Base-by-base conservation (phyloP, 1,140 invertebrate species). In the Schmidtea mediterranea region DNA sequence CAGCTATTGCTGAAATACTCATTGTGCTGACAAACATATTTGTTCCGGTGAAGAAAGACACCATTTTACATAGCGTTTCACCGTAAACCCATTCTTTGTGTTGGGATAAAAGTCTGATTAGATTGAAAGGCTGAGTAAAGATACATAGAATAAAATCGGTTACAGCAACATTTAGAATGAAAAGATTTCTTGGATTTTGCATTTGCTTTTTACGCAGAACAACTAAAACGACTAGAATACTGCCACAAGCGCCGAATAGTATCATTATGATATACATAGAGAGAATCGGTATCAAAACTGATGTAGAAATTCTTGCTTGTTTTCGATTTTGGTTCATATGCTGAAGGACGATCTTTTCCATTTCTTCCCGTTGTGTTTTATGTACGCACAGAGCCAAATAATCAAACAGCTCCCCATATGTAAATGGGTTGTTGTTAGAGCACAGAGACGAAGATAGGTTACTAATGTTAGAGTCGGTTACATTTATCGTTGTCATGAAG, bases 21-120 rank as follows among this genome's bases (percentile, higher is more conserved):
- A 83, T 78, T 10, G 80, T 82, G 1, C 79, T 82, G 0, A 83
- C 80, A 58, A 81, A 86, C 51, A 82, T 79, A 53, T 78, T 80
- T 32, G 76, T 79, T 2, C 79, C 80, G 59, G 82, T 79, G 18
- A 81, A 71, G 49, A 76, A 75, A 2, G 76, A 76, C 48, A 78
- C 74, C 49, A 80, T 72, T 64, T 82, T 82, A 61, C 81, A 86
- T 26, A 74, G 63, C 43, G 68, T 57, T 37, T 59, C 54, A 15
- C 67, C 67, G 21, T 68, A 54, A 21, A 52, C 46, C 64, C 65
- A 67, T 36, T 64, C 60, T 43, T 68, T 57, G 32, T 59, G 53
- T 15, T 66, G 65, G 22, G 68, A 53, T 21, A 53, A 45, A 62
- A 64, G 67, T 37, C 65, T 59, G 16, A 66, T 62, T 21, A 82